Evolutionary conservation across 2,888 invertebrate genomes (phyloP), one percentile per base, ranked within the genome.

Genomic region (Drosophila kambysellisi): DNA sequence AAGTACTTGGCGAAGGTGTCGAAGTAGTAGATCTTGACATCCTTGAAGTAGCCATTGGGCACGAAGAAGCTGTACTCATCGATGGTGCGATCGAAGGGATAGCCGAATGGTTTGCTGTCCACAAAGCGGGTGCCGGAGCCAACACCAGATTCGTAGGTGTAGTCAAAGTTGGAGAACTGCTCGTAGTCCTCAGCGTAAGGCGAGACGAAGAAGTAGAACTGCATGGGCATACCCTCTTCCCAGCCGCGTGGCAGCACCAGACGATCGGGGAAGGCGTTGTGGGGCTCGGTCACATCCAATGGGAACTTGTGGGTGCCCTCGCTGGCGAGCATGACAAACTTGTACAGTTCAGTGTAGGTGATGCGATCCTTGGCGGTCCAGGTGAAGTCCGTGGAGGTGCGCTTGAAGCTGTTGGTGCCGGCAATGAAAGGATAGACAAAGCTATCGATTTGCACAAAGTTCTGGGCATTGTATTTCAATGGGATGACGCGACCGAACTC

Each of bases 81-180:
- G 86, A 96, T 94, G 30, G 94, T 93, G 81, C 96, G 95, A 91
- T 97, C 96, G 91, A 97, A 95, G 73, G 97, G 97, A 94, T 95
- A 97, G 62, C 96, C 96, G 86, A 95, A 94, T 53, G 96, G 94
- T 91, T 94, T 94, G 78, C 94, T 94, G 91, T 96, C 96, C 54
- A 95, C 93, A 63, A 91, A 85, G 59, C 93, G 89, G 93, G 94
- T 91, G 91, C 94, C 95, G 88, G 94, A 94, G 81, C 94, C 95
- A 71, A 94, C 93, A 79, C 94, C 94, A 69, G 94, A 94, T 59
- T 94, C 93, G 90, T 94, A 94, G n/a, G 92, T 75, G 50, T 94
- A 82, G 74, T 94, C 94, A 73, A 93, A 94, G 78, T 94, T 93
- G 69, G 93, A 93, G 67, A 93, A 94, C 60, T 92, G 92, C 61